These are phyloP conservation scores for Dendrolimus punctatus DNA, from an alignment of 1,140 invertebrate species.

Conservation along the genomic window DNA sequence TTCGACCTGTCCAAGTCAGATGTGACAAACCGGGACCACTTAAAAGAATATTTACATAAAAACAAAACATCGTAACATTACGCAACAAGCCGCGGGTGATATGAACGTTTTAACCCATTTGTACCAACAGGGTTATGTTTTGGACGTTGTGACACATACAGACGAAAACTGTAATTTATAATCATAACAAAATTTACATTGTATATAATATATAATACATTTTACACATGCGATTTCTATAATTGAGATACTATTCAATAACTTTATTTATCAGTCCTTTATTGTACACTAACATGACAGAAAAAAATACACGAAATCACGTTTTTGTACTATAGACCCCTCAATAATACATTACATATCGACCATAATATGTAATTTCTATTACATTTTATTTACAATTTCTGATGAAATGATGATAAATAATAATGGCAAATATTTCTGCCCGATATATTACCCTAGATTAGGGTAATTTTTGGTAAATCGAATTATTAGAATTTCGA, in stretches of 20 bases:
- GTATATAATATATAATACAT: slow-evolving; percentile 3
- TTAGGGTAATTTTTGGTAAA: no score
- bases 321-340: no score
- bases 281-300: no score
- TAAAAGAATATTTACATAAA: slow-evolving; percentile 46
- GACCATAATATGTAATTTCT: no score
- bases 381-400: no score
- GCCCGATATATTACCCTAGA: no score
- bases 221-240: not conserved
- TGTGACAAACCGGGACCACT: slow-evolving; percentile 1
- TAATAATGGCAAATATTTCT: no score
- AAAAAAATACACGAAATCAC: no score
- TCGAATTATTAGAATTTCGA: no score
- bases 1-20: not conserved
- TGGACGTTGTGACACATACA: slow-evolving; percentile 6
- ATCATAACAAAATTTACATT: slow-evolving; percentile 4
- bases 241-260: not conserved
- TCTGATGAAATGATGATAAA: no score
- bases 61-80: slow-evolving; percentile 26
- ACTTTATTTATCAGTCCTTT: no score
- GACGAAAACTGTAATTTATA: not conserved
- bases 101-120: slow-evolving; percentile 34
- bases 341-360: no score
- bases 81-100: slow-evolving; percentile 40
- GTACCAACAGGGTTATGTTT: slow-evolving; percentile 24